Evolutionary conservation across 2,113 vertebrate genomes (phyloP).

Genomic region (Ovis canadensis): DNA sequence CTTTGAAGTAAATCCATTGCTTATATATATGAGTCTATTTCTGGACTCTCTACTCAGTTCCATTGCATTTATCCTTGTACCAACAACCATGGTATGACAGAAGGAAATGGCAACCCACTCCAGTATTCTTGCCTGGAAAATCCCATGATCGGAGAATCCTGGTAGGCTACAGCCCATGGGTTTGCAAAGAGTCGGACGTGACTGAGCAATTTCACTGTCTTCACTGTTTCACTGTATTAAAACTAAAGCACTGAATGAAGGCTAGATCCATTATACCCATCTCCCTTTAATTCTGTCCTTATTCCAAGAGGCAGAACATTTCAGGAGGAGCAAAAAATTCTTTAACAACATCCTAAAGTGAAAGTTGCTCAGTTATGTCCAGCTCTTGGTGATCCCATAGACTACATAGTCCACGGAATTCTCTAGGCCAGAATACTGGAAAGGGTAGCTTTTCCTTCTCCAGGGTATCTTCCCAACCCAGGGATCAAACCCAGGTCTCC

Average conservation of each 20-base stretch:
- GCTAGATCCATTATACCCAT: neutral
- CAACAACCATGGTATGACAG: neutral
- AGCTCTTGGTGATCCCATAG: neutral
- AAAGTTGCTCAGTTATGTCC: neutral
- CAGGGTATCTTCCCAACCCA: neutral
- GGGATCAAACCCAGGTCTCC: neutral
- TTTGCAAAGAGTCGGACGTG: too few relatives aligned
- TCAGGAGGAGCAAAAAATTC: neutral
- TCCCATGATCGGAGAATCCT: too few relatives aligned
- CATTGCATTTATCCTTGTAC: neutral
- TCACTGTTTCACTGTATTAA: neutral
- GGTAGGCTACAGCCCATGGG: too few relatives aligned
- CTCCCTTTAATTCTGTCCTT: neutral
- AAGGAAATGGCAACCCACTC: too few relatives aligned
- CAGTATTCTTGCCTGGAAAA: too few relatives aligned
- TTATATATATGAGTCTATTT: neutral
- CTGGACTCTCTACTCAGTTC: neutral
- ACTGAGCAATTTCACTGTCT: too few relatives aligned
- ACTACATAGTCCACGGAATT: neutral
- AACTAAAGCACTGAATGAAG: neutral
- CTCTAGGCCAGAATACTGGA: neutral
- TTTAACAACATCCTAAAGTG: neutral
- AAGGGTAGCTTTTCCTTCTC: neutral
- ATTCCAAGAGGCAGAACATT: neutral
- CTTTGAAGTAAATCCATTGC: neutral